Base-by-base conservation (phyloP, 92 coral and sea anemone species). In the Anthopleura xanthogrammica region DNA sequence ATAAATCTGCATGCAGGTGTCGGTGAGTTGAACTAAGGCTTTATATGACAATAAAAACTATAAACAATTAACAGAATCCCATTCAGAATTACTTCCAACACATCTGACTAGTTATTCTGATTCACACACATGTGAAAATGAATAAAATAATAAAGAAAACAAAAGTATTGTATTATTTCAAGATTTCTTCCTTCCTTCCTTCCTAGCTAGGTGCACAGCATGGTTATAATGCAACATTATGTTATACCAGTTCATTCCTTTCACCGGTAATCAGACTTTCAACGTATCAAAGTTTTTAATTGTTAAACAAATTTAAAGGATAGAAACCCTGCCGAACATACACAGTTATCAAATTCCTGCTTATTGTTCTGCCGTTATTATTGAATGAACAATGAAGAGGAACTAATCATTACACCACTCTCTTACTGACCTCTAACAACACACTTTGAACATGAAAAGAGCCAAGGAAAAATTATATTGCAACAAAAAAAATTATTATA, bases 111-210 rank as follows among this genome's bases (percentile, higher is more conserved):
- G 20, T 64, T 64, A 11, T 22, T n/a, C 36, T 64, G 22, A 64
- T 64, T 64, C 72, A 64, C 72, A 64, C 42, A 68, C 42, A 68
- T 12, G 5, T 16, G 12, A 13, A 23, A 68, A 68, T 36, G 29
- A 12, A 19, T 68, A 4, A 11, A 23, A 68, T 13, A 68, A 29
- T 68, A 12, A 8, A 68, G 29, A 3, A 23, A 29, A 24, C 74
- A 24, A 20, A 20, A 62, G 5, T 36, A 64, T 23, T 17, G 12
- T 8, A 23, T 68, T 68, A 12, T 68, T 46, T 9, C 50, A 60
- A 60, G 20, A 60, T n/a, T 19, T n/a, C 72, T 64, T 64, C 72
- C 72, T 68, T 68, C 74, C 74, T 68, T 68, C 41, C 42, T 10
- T 13, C 13, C 74, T 68, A 8, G 29, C 29, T 29, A 12, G 43